Conservation (phyloP, 2,888 invertebrate species). For the Drosophila affinis region DNA sequence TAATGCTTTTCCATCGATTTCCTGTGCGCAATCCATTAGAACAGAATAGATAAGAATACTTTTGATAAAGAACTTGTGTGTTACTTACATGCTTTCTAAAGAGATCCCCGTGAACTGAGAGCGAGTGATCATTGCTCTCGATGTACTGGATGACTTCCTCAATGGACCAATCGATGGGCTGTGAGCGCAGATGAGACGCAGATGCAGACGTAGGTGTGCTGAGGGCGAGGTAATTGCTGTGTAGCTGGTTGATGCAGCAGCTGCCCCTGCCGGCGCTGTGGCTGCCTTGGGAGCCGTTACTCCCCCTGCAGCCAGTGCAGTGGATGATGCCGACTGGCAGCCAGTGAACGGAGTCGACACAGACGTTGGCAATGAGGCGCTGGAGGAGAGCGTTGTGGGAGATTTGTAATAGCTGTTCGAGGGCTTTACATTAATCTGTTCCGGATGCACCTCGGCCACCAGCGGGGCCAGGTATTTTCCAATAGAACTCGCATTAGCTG, state of each 20-base stretch:
- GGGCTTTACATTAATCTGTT: constrained; percentile 76
- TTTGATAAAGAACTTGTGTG: not conserved
- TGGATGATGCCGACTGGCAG: constrained; percentile 81
- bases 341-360: constrained; percentile 81
- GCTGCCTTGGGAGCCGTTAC: constrained; percentile 82
- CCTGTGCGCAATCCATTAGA: constrained; percentile 85
- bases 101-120: constrained; percentile 94
- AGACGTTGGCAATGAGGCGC: constrained; percentile 81
- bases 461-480: constrained; percentile 82
- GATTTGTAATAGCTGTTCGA: constrained; percentile 77
- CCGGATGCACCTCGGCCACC: constrained; percentile 82
- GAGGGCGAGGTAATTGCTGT: constrained; percentile 66
- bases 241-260: constrained; percentile 71
- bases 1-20: constrained; percentile 98
- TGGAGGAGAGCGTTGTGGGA: constrained; percentile 80
- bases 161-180: constrained; percentile 94
- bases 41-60: not conserved
- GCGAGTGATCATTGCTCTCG: constrained; percentile 91
- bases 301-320: constrained; percentile 83
- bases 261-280: constrained; percentile 78
- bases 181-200: constrained; percentile 84
- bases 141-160: constrained; percentile 97
- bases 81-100: constrained; percentile 95
- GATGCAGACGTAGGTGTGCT: constrained; percentile 67
- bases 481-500: constrained; percentile 73